These are phyloP conservation scores for Strix aluco DNA, from an alignment of 2,113 vertebrate species.

Conservation along the genomic window DNA sequence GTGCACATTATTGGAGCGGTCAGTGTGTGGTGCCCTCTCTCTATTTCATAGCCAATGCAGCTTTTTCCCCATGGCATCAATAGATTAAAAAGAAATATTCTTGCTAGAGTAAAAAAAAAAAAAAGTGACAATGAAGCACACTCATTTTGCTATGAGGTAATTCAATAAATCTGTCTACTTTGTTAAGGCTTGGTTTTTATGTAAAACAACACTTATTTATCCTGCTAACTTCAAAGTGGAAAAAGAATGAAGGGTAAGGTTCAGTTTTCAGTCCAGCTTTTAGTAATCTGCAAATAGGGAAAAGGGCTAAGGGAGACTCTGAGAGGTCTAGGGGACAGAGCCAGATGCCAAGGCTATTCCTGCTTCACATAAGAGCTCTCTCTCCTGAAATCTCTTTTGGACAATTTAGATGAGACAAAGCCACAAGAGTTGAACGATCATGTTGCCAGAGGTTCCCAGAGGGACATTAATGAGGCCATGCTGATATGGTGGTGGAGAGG, in stretches of 20 bases:
- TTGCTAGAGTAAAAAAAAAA: slow-evolving; percentile 7
- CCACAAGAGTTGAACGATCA: background rate
- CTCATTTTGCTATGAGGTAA: slow-evolving; percentile 63
- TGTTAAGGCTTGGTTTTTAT: slow-evolving; percentile 40
- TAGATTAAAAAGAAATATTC: background rate
- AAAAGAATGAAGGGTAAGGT: background rate
- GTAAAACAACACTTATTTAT: slow-evolving; percentile 58
- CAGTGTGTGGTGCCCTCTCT: slow-evolving; percentile 55
- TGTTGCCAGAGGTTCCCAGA: background rate
- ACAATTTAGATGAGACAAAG: background rate
- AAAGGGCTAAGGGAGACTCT: background rate
- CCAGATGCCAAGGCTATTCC: background rate
- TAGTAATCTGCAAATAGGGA: background rate
- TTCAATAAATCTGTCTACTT: slow-evolving; percentile 70
- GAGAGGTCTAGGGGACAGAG: background rate
- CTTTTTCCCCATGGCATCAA: slow-evolving; percentile 46
- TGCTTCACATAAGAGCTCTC: background rate
- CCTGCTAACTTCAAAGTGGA: slow-evolving; percentile 29
- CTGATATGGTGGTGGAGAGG: background rate
- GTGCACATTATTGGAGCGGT: slow-evolving; percentile 17
- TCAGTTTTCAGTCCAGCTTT: background rate
- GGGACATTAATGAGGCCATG: background rate
- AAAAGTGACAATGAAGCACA: slow-evolving; percentile 32
- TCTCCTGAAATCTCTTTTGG: background rate
- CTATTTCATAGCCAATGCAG: slow-evolving; percentile 54